Evolutionary conservation across 1,140 invertebrate species (phyloP).

Genomic region (Ceratina japonica): DNA sequence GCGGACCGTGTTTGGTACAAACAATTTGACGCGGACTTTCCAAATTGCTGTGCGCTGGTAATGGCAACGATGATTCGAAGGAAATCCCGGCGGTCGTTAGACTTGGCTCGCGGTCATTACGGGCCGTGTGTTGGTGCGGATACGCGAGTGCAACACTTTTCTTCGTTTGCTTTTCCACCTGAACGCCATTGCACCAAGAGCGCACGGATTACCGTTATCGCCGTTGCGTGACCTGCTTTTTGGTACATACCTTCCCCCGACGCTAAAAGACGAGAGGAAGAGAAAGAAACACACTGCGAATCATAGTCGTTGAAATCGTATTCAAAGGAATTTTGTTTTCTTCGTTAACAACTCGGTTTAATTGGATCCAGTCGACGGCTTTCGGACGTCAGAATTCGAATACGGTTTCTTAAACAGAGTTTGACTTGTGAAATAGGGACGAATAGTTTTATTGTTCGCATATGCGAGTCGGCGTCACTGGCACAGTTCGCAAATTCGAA

Average conservation of each 20-base stretch:
- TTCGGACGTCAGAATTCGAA: too few species aligned
- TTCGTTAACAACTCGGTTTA: too few species aligned
- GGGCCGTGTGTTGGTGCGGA: neutral
- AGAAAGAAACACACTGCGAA: neutral
- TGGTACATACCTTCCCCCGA: slow-evolving; percentile 30
- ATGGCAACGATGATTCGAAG: slow-evolving; percentile 41
- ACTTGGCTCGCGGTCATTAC: neutral
- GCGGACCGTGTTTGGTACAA: neutral
- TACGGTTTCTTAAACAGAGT: too few species aligned
- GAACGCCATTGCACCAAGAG: slow-evolving; percentile 57
- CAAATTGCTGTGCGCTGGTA: slow-evolving; percentile 31
- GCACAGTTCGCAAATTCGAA: slow-evolving; percentile 31
- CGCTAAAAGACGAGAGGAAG: slow-evolving; percentile 8
- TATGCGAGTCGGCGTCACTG: neutral
- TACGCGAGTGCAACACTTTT: slow-evolving; percentile 30
- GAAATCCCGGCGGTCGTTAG: slow-evolving; percentile 41
- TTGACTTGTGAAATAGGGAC: too few species aligned
- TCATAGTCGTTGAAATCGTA: neutral
- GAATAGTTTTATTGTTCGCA: too few species aligned
- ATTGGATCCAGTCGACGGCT: too few species aligned
- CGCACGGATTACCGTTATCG: slow-evolving; percentile 64
- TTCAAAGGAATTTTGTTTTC: too few species aligned
- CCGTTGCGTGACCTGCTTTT: slow-evolving; percentile 65
- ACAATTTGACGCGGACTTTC: slow-evolving; percentile 42
- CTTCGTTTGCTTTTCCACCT: slow-evolving; percentile 58